Conservation (phyloP, 1,140 invertebrate species). For the Andrena cerasifolii region DNA sequence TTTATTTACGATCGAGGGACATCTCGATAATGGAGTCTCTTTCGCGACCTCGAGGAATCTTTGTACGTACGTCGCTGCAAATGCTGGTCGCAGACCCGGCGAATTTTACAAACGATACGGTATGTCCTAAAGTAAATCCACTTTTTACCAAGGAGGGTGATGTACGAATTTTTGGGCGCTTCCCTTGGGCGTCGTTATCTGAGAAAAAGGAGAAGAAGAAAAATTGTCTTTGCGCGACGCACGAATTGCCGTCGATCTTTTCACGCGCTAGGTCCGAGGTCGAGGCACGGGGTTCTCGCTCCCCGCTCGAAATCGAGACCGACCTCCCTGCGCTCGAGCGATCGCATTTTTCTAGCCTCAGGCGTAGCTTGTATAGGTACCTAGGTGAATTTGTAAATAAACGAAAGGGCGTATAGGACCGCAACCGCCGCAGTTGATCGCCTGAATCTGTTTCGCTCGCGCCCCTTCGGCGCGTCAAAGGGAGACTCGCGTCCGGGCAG, state of each 20-base stretch:
- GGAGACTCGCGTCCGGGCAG: not conserved
- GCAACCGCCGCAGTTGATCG: slow-evolving; percentile 17
- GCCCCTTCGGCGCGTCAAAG: not conserved
- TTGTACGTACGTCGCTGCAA: not conserved
- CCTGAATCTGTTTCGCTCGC: not conserved
- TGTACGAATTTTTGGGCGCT: slow-evolving; percentile 2
- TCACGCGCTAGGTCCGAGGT: slow-evolving; percentile 3
- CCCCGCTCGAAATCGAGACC: slow-evolving; percentile 2
- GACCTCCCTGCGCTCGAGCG: slow-evolving; percentile 57
- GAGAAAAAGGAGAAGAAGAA: not conserved
- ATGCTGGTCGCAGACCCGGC: not conserved
- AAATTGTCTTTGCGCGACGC: slow-evolving; percentile 17
- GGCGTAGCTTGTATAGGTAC: slow-evolving; percentile 61
- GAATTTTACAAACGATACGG: not conserved
- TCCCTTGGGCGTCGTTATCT: not conserved
- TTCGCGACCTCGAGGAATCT: not conserved
- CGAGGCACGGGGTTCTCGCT: not conserved
- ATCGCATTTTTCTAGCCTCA: slow-evolving; percentile 62
- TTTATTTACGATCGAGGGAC: not conserved
- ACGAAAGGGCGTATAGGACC: too few species aligned
- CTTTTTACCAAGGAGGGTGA: not conserved
- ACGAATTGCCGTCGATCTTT: not conserved
- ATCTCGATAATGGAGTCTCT: not conserved
- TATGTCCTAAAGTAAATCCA: not conserved
- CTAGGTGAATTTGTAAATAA: slow-evolving; percentile 64